Conservation (phyloP, 1,140 invertebrate species). For the Zaprionus camerounensis region DNA sequence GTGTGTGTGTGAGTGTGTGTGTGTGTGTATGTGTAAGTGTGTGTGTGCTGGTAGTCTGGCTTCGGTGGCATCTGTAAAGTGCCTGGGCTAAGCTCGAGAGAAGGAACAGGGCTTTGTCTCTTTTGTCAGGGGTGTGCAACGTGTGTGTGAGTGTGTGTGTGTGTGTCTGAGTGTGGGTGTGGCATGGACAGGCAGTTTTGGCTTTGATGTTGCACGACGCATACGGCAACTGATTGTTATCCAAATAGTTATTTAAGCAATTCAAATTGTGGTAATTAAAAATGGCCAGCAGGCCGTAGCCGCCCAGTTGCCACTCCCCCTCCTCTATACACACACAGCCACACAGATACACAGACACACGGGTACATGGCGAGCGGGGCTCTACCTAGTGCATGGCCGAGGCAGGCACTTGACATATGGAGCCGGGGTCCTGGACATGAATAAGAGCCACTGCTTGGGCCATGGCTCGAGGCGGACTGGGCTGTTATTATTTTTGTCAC, state of each 20-base stretch:
- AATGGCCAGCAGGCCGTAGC: constrained; percentile 57
- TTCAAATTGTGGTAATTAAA: constrained; percentile 83
- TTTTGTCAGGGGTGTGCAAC: constrained; percentile 17
- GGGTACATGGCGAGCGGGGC: not conserved
- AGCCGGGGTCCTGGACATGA: constrained; percentile 36
- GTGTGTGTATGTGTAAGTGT: too few relatives aligned
- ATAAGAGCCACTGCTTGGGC: constrained; percentile 50
- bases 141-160: constrained; percentile 7
- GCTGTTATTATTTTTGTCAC: constrained; percentile 82
- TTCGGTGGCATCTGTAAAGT: constrained; percentile 1
- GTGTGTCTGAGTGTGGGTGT: constrained; percentile 1
- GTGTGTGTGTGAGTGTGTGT: too few relatives aligned
- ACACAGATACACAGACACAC: not conserved
- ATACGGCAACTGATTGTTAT: constrained; percentile 62
- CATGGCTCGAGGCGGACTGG: constrained; percentile 57
- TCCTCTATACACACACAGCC: constrained; percentile 3
- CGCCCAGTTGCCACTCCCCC: not conserved
- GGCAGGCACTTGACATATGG: constrained; percentile 74
- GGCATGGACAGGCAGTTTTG: constrained; percentile 20
- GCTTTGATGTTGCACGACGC: constrained; percentile 51
- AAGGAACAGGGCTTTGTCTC: constrained; percentile 17
- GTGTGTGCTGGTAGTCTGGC: not conserved
- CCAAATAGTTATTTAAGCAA: constrained; percentile 81
- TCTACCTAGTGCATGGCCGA: constrained; percentile 44
- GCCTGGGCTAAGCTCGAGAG: constrained; percentile 24